Evolutionary conservation across 2,888 invertebrate species (phyloP).

Genomic region (Lomographa bimaculata): DNA sequence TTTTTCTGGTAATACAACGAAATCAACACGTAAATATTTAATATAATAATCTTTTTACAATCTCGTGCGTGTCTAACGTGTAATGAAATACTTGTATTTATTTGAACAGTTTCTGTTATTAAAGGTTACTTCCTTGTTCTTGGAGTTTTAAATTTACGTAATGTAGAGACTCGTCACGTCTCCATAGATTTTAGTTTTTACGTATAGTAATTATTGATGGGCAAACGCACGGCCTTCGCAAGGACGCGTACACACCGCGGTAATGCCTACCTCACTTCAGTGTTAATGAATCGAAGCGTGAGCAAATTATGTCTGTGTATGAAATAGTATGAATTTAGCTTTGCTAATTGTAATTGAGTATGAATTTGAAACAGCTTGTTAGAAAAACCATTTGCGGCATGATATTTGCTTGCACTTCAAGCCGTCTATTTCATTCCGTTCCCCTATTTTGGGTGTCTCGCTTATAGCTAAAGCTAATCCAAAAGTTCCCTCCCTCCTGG

Average conservation of each 20-base stretch:
- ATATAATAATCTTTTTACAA: conserved; percentile 42
- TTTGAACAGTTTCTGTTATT: conserved; percentile 69
- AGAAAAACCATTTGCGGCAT: conserved; percentile 49
- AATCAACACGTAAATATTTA: conserved; percentile 32
- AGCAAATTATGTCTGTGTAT: conserved; percentile 47
- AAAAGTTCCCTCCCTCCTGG: conserved; percentile 31
- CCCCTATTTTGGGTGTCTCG: conserved; percentile 35
- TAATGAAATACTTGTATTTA: conserved; percentile 64
- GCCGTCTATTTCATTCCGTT: conserved; percentile 47
- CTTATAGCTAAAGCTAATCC: background rate
- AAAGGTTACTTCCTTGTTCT: conserved; percentile 77
- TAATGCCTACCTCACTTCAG: conserved; percentile 4
- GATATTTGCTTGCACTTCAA: conserved; percentile 41
- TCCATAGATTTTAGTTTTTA: conserved; percentile 51
- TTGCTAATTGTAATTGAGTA: conserved; percentile 42
- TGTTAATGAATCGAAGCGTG: conserved; percentile 15
- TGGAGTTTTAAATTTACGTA: conserved; percentile 62
- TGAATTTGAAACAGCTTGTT: conserved; percentile 44
- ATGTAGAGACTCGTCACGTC: conserved; percentile 61
- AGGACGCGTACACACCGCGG: conserved; percentile 53
- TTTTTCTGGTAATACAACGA: conserved; percentile 31
- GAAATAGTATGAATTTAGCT: conserved; percentile 36
- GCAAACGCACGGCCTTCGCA: conserved; percentile 69
- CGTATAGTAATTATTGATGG: conserved; percentile 42
- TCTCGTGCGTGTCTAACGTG: conserved; percentile 69